Evolutionary conservation across 2,888 invertebrate species (phyloP).

Genomic region (Diogma glabrata): DNA sequence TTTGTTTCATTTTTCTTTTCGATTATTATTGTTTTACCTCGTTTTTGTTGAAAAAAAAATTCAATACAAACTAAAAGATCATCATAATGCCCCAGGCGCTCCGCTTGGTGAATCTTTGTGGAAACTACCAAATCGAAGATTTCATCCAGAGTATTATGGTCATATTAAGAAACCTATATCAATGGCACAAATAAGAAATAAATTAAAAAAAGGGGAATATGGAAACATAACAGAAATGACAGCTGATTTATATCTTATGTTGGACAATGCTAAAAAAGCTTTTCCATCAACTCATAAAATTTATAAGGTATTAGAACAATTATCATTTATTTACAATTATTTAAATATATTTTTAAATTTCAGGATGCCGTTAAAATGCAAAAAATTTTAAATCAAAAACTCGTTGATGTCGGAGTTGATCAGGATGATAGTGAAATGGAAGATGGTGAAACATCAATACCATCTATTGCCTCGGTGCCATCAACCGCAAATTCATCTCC

Average conservation of each 20-base stretch:
- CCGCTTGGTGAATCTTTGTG: conserved; percentile 86
- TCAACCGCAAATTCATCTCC: conserved; percentile 10
- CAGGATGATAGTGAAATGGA: conserved; percentile 21
- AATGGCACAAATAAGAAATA: conserved; percentile 77
- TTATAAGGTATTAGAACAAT: conserved; percentile 73
- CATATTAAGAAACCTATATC: conserved; percentile 95
- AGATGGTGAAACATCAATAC: conserved; percentile 17
- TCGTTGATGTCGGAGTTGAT: conserved; percentile 37
- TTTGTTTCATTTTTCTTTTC: too few species aligned
- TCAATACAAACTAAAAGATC: too few species aligned
- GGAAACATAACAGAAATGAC: conserved; percentile 80
- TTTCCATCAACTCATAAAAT: conserved; percentile 69
- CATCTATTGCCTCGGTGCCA: conserved; percentile 10
- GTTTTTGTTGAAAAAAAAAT: too few species aligned
- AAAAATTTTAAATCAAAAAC: conserved; percentile 70
- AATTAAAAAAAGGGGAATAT: conserved; percentile 70
- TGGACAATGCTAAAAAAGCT: conserved; percentile 91
- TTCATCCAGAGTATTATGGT: conserved; percentile 95
- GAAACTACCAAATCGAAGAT: conserved; percentile 80
- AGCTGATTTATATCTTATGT: conserved; percentile 89
- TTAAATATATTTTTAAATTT: conserved; percentile 4
- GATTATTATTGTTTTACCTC: too few species aligned
- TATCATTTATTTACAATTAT: not conserved
- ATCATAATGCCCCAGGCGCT: conserved; percentile 47
- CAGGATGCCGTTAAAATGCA: conserved; percentile 73